Percentiles rank a stretch among this genome's conserved stretches.
These are phyloP conservation scores for Plutella xylostella DNA, from an alignment of 2,888 invertebrate genomes.

Conservation along the genomic window DNA sequence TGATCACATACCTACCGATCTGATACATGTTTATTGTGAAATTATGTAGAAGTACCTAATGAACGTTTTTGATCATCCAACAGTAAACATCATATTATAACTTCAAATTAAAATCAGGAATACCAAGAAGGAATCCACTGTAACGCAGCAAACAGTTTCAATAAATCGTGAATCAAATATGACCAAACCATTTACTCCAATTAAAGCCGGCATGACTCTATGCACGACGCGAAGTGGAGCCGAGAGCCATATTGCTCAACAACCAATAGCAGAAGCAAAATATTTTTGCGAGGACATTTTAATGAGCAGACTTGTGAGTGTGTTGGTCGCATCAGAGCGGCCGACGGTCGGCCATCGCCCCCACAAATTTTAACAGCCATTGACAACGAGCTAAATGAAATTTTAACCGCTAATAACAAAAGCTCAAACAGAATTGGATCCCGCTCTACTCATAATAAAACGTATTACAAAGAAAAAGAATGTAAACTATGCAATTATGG, in stretches of 20 bases:
- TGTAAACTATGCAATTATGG: no score
- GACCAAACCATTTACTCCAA: constrained; percentile 3
- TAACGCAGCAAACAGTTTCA: no score
- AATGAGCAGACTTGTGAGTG: constrained; percentile 42
- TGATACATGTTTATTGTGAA: no score
- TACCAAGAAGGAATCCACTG: no score
- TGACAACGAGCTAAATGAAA: constrained; percentile 32
- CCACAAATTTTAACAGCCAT: constrained; percentile 32
- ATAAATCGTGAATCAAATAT: not conserved
- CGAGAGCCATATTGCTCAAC: not conserved
- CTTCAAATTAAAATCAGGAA: no score
- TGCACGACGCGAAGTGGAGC: no score
- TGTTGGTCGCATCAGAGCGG: constrained; percentile 30
- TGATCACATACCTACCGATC: no score
- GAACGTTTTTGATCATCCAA: no score
- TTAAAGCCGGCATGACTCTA: constrained; percentile 3
- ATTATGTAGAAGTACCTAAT: no score
- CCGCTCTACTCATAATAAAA: not conserved
- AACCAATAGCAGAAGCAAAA: constrained; percentile 36
- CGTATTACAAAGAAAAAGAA: not conserved
- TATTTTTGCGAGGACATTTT: constrained; percentile 35
- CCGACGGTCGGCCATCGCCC: constrained; percentile 43
- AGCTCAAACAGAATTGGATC: not conserved
- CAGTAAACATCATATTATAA: no score
- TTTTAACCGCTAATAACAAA: constrained; percentile 29